Evolutionary conservation across 2,888 invertebrate genomes (phyloP).

Genomic region (Chromoteleia sp.): DNA sequence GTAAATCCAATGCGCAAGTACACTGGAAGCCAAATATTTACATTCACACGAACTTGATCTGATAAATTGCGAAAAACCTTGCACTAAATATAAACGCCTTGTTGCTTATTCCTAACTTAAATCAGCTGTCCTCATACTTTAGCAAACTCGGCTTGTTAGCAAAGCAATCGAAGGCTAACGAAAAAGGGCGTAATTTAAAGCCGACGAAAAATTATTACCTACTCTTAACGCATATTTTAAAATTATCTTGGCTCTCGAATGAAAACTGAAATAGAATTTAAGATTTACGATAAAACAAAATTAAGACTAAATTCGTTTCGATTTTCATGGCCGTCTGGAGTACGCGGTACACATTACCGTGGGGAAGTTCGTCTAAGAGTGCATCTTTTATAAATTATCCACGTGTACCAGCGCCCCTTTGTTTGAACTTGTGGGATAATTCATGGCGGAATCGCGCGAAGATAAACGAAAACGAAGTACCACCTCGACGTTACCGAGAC

Average conservation of each 20-base stretch:
- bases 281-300: not conserved
- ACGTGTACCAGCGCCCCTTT: constrained; percentile 37
- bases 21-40: constrained; percentile 54
- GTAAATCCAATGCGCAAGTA: constrained; percentile 54
- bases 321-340: not conserved
- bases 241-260: too few relatives aligned
- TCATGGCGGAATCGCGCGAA: constrained; percentile 18
- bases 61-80: constrained; percentile 14
- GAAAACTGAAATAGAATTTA: too few relatives aligned
- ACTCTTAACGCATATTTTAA: not conserved
- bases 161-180: not conserved
- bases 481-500: constrained; percentile 19
- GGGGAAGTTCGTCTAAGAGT: constrained; percentile 36
- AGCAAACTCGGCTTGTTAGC: constrained; percentile 13
- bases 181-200: not conserved
- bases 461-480: constrained; percentile 42
- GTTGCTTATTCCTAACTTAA: constrained; percentile 20
- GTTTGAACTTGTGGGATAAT: constrained; percentile 37
- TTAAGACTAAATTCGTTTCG: not conserved
- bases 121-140: not conserved
- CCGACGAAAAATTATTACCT: not conserved
- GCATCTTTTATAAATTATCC: constrained; percentile 57
- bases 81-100: constrained; percentile 26
- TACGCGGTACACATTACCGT: not conserved
- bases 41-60: constrained; percentile 42